phyloP scores from a whole-genome alignment of 2,797 vertebrate species.

The Natrix natrix region DNA sequence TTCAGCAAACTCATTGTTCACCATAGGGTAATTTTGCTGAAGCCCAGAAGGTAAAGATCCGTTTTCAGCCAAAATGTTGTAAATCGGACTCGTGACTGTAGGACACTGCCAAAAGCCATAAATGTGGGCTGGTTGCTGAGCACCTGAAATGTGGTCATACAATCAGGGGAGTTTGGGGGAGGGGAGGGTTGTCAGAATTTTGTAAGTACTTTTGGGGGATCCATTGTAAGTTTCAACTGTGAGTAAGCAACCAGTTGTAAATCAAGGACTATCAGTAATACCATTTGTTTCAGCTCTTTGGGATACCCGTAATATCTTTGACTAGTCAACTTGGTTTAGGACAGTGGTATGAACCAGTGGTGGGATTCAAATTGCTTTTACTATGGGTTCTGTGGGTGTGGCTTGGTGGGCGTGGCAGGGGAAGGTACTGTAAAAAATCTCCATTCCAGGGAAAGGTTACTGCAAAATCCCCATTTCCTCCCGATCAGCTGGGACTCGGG shows the following conservation, averaged over 20 bases:
- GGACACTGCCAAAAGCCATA: background rate
- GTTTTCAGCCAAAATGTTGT: background rate
- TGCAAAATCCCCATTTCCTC: too few species aligned
- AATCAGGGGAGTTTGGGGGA: fast-evolving
- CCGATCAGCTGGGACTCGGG: too few species aligned
- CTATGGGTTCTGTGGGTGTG: too few species aligned
- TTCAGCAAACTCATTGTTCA: background rate
- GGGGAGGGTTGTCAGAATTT: background rate
- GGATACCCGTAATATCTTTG: background rate
- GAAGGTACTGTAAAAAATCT: too few species aligned
- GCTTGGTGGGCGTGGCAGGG: too few species aligned
- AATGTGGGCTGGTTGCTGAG: background rate
- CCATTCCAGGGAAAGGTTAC: too few species aligned
- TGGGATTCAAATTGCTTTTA: too few species aligned
- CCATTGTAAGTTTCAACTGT: background rate
- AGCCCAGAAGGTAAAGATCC: background rate
- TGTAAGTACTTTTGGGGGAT: background rate
- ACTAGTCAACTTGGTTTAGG: background rate
- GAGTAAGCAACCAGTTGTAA: background rate
- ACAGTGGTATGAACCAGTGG: background rate
- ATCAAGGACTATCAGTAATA: background rate
- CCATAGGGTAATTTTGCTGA: background rate
- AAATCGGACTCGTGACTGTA: background rate
- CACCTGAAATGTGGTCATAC: background rate
- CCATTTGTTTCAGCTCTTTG: background rate